Conservation (phyloP, 2,888 invertebrate genomes). For the Atethmia centrago region DNA sequence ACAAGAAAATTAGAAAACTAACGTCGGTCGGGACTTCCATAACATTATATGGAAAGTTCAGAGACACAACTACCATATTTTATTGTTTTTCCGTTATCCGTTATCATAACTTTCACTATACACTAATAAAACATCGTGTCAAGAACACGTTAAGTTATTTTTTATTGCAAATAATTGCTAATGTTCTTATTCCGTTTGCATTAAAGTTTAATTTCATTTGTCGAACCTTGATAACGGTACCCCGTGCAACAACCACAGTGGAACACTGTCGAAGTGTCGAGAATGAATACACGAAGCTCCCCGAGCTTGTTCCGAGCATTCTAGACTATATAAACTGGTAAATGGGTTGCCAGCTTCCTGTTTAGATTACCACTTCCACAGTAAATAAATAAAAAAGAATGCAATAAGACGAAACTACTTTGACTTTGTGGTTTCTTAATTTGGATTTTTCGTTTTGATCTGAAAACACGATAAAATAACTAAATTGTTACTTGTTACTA, state of each 20-base stretch:
- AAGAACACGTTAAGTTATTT: conserved; percentile 2
- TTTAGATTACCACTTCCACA: conserved; percentile 23
- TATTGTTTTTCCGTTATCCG: conserved; percentile 4
- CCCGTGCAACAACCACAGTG: neutral
- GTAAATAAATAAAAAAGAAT: neutral
- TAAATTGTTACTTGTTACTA: no score
- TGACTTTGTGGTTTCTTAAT: neutral
- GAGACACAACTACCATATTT: neutral
- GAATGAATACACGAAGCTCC: conserved; percentile 40
- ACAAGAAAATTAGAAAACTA: neutral
- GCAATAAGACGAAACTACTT: neutral
- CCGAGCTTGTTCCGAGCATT: conserved; percentile 57
- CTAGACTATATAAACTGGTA: conserved; percentile 29
- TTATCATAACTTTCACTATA: conserved; percentile 1
- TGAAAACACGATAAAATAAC: neutral
- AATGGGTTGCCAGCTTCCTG: conserved; percentile 52
- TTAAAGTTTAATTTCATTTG: conserved; percentile 45
- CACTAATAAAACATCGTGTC: neutral
- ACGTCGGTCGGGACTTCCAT: conserved; percentile 6
- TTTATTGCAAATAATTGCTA: conserved; percentile 6
- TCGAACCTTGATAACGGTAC: conserved; percentile 19
- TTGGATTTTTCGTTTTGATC: neutral
- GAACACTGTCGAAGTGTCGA: conserved; percentile 42
- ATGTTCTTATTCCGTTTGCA: neutral
- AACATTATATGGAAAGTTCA: conserved; percentile 20